Percentiles rank a stretch among this genome's conserved stretches.
Conservation (phyloP, 2,888 invertebrate genomes). For the Pharmacophagus antenor region DNA sequence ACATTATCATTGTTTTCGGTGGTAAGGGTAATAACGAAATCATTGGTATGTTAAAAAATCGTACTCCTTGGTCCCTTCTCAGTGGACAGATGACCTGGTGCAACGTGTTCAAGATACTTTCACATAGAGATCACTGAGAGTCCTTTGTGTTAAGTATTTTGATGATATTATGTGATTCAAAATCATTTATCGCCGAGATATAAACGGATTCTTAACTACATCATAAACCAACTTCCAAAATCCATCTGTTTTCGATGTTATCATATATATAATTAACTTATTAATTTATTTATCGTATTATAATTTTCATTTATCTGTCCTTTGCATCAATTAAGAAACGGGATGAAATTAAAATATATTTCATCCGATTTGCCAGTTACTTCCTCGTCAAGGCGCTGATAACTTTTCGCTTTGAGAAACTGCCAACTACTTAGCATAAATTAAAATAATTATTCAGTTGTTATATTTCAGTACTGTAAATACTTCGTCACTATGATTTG, state of each 20-base stretch:
- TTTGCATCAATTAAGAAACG: background rate
- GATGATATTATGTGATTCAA: background rate
- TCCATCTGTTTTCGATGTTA: background rate
- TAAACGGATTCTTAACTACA: background rate
- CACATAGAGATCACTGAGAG: no score
- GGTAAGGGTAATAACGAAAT: no score
- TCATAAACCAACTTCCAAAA: background rate
- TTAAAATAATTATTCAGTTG: conserved; percentile 9
- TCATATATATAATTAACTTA: background rate
- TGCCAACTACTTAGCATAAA: conserved; percentile 12
- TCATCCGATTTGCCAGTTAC: conserved; percentile 5
- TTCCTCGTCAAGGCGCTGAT: conserved; percentile 1
- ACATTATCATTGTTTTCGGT: no score
- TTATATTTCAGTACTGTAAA: background rate
- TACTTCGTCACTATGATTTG: background rate
- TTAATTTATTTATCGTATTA: background rate
- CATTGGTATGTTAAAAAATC: no score
- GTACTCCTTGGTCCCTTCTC: no score
- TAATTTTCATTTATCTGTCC: background rate
- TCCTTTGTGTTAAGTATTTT: no score
- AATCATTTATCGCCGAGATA: background rate
- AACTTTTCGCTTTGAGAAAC: conserved; percentile 7
- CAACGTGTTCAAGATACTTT: no score
- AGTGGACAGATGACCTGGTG: no score
- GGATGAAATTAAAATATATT: background rate